Conservation (phyloP, 2,888 invertebrate species). For the Deilephila elpenor region DNA sequence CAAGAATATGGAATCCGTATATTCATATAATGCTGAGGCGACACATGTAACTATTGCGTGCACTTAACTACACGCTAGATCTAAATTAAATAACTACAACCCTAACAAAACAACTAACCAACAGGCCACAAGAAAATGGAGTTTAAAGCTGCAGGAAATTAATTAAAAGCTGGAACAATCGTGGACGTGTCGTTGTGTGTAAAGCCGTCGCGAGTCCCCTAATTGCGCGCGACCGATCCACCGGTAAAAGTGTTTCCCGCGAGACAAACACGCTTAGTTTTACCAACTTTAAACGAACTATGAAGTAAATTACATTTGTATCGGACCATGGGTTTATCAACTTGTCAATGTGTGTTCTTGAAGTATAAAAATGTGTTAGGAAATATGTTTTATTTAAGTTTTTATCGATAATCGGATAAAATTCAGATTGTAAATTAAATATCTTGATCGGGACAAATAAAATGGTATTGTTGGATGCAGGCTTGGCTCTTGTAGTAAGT, state of each 20-base stretch:
- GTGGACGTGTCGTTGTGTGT: constrained; percentile 36
- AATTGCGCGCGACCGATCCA: constrained; percentile 42
- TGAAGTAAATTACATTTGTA: constrained; percentile 25
- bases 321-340: neutral
- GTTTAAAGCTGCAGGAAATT: constrained; percentile 14
- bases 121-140: constrained; percentile 18
- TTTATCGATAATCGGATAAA: too few relatives aligned
- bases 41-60: neutral
- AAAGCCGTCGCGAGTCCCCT: constrained; percentile 38
- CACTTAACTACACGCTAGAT: neutral
- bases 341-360: neutral
- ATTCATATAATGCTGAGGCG: too few relatives aligned
- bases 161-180: constrained; percentile 19
- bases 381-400: neutral
- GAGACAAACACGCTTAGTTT: constrained; percentile 40
- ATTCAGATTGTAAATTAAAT: too few relatives aligned
- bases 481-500: too few relatives aligned
- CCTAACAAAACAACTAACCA: neutral
- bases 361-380: neutral
- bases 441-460: too few relatives aligned
- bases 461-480: too few relatives aligned
- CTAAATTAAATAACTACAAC: neutral
- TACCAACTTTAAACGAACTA: neutral
- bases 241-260: constrained; percentile 38
- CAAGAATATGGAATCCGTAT: too few relatives aligned